Conservation (phyloP, 2,888 invertebrate genomes). For the Drosophila sordidula region DNA sequence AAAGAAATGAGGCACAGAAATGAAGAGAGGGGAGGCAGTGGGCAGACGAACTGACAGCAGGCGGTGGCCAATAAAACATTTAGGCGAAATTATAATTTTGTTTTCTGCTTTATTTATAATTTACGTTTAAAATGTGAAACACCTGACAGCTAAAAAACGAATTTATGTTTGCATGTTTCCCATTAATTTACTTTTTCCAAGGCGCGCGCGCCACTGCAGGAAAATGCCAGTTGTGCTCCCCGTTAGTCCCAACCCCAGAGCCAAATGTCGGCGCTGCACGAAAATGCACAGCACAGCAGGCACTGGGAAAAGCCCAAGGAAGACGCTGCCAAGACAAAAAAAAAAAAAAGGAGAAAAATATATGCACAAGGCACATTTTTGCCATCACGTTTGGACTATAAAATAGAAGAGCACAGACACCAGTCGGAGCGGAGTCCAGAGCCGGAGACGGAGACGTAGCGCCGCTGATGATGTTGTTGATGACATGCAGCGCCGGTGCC, state of each 20-base stretch:
- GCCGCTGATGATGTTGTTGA: slow-evolving; percentile 73
- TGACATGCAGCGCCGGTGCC: slow-evolving; percentile 71
- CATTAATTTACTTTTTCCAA: slow-evolving; percentile 81
- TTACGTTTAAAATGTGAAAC: slow-evolving; percentile 81
- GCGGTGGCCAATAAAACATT: slow-evolving; percentile 77
- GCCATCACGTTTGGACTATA: slow-evolving; percentile 78
- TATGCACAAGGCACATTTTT: slow-evolving; percentile 64
- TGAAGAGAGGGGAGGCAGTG: slow-evolving; percentile 16
- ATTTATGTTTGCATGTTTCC: slow-evolving; percentile 83
- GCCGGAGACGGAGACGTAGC: slow-evolving; percentile 15
- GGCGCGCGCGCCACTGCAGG: slow-evolving; percentile 39
- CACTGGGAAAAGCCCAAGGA: slow-evolving; percentile 36
- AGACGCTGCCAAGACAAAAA: slow-evolving; percentile 15
- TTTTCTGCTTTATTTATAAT: slow-evolving; percentile 74
- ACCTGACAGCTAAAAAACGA: slow-evolving; percentile 82
- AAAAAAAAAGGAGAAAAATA: slow-evolving; percentile 5
- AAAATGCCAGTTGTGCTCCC: slow-evolving; percentile 43
- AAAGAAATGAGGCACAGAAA: slow-evolving; percentile 25
- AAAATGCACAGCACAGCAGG: slow-evolving; percentile 49
- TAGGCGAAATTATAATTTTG: slow-evolving; percentile 76
- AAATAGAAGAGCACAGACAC: slow-evolving; percentile 58
- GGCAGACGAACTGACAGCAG: slow-evolving; percentile 49
- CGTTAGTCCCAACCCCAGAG: background rate
- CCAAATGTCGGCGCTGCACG: slow-evolving; percentile 33
- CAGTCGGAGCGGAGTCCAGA: slow-evolving; percentile 24